phyloP scores from a whole-genome alignment of 2,113 vertebrate species.

The Chrysemys picta region DNA sequence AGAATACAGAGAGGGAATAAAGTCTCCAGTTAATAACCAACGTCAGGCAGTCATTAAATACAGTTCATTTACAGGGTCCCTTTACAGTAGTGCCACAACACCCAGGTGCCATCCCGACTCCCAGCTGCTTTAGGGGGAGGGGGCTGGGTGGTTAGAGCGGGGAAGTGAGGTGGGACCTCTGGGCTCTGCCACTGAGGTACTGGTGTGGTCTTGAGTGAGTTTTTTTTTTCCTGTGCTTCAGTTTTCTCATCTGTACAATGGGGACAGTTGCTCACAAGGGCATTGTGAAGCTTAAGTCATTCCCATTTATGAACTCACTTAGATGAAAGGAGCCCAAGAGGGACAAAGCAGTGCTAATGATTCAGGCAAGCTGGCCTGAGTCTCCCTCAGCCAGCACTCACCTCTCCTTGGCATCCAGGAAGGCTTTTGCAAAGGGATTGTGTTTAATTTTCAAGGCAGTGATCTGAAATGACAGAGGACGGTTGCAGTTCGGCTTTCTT shows the following conservation, averaged over 20 bases:
- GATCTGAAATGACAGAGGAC: constrained; percentile 69
- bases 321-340: background rate
- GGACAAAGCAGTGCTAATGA: background rate
- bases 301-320: background rate
- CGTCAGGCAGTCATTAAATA: background rate
- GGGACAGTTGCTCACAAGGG: background rate
- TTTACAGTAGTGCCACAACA: background rate
- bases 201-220: background rate
- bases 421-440: constrained; percentile 86
- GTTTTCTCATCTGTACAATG: background rate
- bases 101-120: background rate
- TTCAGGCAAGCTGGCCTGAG: background rate
- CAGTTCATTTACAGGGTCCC: background rate
- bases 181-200: background rate
- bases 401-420: constrained; percentile 86
- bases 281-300: background rate
- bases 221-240: background rate
- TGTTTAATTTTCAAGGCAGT: constrained; percentile 86
- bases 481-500: background rate
- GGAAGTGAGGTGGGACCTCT: background rate
- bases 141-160: too few relatives aligned
- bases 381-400: background rate
- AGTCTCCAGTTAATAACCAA: background rate
- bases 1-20: background rate
- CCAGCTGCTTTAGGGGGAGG: background rate